phyloP scores from a whole-genome alignment of 1,140 invertebrate species.

The Stratiolaelaps scimitus region DNA sequence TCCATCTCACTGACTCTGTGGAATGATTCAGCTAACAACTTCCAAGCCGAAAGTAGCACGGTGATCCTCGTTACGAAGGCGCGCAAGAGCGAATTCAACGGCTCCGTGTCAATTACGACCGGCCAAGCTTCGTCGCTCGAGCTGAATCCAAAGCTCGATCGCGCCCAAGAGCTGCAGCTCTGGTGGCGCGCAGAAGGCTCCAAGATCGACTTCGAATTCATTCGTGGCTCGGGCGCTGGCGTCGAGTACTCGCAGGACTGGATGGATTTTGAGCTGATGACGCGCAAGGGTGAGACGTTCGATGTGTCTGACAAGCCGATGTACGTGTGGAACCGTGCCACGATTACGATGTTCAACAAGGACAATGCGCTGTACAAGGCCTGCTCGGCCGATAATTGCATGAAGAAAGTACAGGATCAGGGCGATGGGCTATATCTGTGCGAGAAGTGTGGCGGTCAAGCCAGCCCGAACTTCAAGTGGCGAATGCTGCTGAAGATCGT shows the following conservation, averaged over 20 bases:
- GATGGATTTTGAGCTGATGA: constrained; percentile 22
- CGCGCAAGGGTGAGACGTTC: constrained; percentile 35
- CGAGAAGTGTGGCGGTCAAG: constrained; percentile 76
- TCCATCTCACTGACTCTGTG: constrained; percentile 54
- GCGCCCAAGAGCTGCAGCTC: not conserved
- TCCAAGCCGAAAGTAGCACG: constrained; percentile 29
- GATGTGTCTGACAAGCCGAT: constrained; percentile 60
- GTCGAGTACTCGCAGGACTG: not conserved
- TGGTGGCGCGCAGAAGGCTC: constrained; percentile 48
- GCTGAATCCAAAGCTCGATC: constrained; percentile 1
- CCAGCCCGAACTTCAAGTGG: constrained; percentile 68
- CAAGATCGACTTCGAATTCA: constrained; percentile 43
- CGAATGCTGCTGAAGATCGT: constrained; percentile 54
- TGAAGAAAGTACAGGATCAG: constrained; percentile 81
- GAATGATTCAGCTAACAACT: constrained; percentile 42
- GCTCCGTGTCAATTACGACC: constrained; percentile 37
- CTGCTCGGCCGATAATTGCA: constrained; percentile 69
- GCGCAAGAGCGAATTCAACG: constrained; percentile 38
- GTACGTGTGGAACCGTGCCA: constrained; percentile 58
- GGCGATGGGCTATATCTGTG: constrained; percentile 76
- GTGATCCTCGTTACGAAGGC: constrained; percentile 27
- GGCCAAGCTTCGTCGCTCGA: constrained; percentile 32
- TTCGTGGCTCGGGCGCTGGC: constrained; percentile 34
- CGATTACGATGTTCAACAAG: constrained; percentile 53
- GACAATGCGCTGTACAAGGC: constrained; percentile 79